Percentiles rank a stretch among this genome's conserved stretches.
These are phyloP conservation scores for Drosophila pachea DNA, from an alignment of 1,140 invertebrate species.

Conservation along the genomic window DNA sequence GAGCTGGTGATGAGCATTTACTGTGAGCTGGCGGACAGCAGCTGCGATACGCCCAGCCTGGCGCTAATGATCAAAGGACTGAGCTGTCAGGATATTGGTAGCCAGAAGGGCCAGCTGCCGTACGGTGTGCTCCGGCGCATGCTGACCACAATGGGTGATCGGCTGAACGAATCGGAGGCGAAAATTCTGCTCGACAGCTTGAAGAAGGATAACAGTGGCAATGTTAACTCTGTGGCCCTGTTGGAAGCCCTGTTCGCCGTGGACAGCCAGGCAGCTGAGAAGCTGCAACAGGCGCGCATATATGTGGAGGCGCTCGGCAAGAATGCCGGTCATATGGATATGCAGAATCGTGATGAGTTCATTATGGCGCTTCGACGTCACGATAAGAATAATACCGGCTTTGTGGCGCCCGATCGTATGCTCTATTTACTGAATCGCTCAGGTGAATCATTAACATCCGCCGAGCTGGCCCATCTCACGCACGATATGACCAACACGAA, in stretches of 20 bases:
- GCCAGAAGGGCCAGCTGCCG: slow-evolving; percentile 93
- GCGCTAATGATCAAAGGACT: slow-evolving; percentile 53
- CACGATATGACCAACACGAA: slow-evolving; percentile 29
- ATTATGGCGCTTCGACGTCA: slow-evolving; percentile 24
- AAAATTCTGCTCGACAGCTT: slow-evolving; percentile 17
- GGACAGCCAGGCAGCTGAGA: slow-evolving; percentile 2
- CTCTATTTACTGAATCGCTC: slow-evolving; percentile 34
- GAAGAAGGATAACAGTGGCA: slow-evolving; percentile 18
- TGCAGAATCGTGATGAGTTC: slow-evolving; percentile 37
- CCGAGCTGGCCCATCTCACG: slow-evolving; percentile 38
- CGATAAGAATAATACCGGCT: slow-evolving; percentile 21
- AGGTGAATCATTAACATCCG: slow-evolving; percentile 25
- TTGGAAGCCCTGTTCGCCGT: slow-evolving; percentile 22
- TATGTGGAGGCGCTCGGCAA: slow-evolving; percentile 50
- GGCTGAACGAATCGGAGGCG: slow-evolving; percentile 90
- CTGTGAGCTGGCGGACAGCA: slow-evolving; percentile 32
- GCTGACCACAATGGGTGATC: slow-evolving; percentile 96
- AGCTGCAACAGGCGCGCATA: slow-evolving; percentile 17
- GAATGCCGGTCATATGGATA: slow-evolving; percentile 47
- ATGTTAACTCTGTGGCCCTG: slow-evolving; percentile 39
- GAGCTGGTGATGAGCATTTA: slow-evolving; percentile 49
- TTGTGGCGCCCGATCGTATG: slow-evolving; percentile 13
- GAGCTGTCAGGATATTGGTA: slow-evolving; percentile 93
- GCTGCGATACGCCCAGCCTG: slow-evolving; percentile 24
- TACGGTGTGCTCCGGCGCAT: slow-evolving; percentile 94